Conservation (phyloP, 2,888 invertebrate species). For the Callyntrura sp. region DNA sequence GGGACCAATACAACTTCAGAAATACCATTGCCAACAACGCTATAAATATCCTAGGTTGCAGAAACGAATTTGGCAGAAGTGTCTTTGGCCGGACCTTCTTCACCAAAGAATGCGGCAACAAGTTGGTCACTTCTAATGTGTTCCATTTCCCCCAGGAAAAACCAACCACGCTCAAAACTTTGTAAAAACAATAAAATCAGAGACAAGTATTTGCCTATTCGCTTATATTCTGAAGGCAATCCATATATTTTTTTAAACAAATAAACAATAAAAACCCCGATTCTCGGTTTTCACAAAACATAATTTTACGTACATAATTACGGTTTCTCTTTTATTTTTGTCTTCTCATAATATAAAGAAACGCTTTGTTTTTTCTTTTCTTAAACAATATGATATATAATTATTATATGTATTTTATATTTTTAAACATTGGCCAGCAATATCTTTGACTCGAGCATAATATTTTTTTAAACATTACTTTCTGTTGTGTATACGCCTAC, state of each 20-base stretch:
- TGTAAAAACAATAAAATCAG: conserved; percentile 40
- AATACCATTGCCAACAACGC: conserved; percentile 72
- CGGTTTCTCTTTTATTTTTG: conserved; percentile 22
- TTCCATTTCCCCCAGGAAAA: conserved; percentile 73
- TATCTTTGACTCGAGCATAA: conserved; percentile 67
- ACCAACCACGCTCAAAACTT: conserved; percentile 69
- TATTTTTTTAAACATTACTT: conserved; percentile 36
- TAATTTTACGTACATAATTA: conserved; percentile 11
- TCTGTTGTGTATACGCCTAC: conserved; percentile 12
- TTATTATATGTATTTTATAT: conserved; percentile 15
- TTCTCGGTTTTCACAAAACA: neutral
- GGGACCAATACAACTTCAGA: conserved; percentile 73
- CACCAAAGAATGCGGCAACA: conserved; percentile 77
- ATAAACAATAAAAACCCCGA: neutral
- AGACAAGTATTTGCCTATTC: neutral
- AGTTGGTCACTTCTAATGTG: conserved; percentile 73
- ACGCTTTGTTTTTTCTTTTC: conserved; percentile 44
- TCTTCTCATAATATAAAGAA: conserved; percentile 60
- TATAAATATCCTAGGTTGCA: conserved; percentile 76
- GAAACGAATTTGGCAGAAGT: conserved; percentile 76
- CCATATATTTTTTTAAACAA: conserved; percentile 14
- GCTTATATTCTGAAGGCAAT: neutral
- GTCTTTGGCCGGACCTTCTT: conserved; percentile 76
- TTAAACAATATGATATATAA: conserved; percentile 27
- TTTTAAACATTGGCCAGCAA: conserved; percentile 75